Conservation (phyloP, 2,888 invertebrate genomes). For the Temnothorax ravouxi region DNA sequence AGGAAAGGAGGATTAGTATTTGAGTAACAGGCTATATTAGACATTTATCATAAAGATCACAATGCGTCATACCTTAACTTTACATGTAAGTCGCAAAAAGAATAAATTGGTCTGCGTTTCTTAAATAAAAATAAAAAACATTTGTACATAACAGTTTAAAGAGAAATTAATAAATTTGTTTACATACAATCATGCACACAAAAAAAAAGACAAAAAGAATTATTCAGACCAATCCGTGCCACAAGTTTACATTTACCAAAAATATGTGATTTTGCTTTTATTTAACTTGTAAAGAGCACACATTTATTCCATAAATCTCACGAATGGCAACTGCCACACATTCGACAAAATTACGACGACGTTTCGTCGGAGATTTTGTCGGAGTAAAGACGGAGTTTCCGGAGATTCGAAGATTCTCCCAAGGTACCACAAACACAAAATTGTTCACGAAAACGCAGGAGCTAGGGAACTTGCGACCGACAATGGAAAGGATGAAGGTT, state of each 20-base stretch:
- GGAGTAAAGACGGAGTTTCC: not conserved
- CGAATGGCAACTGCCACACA: not conserved
- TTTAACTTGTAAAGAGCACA: not conserved
- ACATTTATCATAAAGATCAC: not conserved
- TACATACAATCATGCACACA: not conserved
- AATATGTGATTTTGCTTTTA: not conserved
- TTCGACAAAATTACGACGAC: not conserved
- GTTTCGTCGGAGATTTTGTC: not conserved
- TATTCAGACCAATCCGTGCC: not conserved
- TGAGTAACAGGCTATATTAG: not conserved
- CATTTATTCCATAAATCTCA: not conserved
- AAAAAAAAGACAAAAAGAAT: not conserved
- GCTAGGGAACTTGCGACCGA: not conserved
- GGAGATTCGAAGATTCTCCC: not conserved
- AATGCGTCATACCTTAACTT: not conserved
- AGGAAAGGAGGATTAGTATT: conserved; percentile 20
- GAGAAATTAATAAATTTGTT: not conserved
- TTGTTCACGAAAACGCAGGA: not conserved
- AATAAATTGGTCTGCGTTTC: not conserved
- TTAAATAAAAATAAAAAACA: conserved; percentile 3
- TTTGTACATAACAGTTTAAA: not conserved
- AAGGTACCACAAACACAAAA: not conserved
- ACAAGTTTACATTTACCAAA: not conserved
- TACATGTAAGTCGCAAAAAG: not conserved
- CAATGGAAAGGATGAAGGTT: not conserved